Evolutionary conservation across 2,797 vertebrate species (phyloP).

Genomic region (Ataeniobius toweri): DNA sequence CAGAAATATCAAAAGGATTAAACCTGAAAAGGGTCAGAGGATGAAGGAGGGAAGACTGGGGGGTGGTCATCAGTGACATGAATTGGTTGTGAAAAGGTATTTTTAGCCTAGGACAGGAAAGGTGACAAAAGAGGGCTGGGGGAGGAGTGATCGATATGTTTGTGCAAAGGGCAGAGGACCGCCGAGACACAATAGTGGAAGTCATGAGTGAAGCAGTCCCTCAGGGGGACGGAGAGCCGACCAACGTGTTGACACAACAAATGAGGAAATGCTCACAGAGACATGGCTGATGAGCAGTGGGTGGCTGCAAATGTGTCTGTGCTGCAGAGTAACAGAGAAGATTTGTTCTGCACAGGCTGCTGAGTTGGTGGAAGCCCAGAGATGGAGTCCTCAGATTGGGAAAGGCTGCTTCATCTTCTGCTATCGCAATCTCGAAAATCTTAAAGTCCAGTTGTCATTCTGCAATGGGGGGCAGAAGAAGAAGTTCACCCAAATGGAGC

Average conservation of each 20-base stretch:
- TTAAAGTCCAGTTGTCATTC: not conserved
- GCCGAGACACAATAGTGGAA: slow-evolving; percentile 67
- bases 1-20: slow-evolving; percentile 48
- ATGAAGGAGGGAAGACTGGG: slow-evolving; percentile 40
- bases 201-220: slow-evolving; percentile 65
- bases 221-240: slow-evolving; percentile 51
- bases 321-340: slow-evolving; percentile 51
- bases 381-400: not conserved
- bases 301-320: slow-evolving; percentile 15
- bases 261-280: slow-evolving; percentile 57
- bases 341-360: slow-evolving; percentile 48
- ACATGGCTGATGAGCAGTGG: slow-evolving; percentile 58
- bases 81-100: slow-evolving; percentile 68
- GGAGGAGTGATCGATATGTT: slow-evolving; percentile 79
- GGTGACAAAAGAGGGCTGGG: slow-evolving; percentile 60
- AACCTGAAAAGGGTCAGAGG: slow-evolving; percentile 45
- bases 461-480: not conserved
- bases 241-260: slow-evolving; percentile 49
- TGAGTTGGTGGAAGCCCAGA: slow-evolving; percentile 13
- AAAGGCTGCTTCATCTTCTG: not conserved
- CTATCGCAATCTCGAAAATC: not conserved
- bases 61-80: slow-evolving; percentile 34
- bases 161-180: slow-evolving; percentile 72
- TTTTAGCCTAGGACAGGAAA: slow-evolving; percentile 72
- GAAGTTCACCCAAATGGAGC: not conserved